These are phyloP conservation scores for Desoria tigrina DNA, from an alignment of 2,888 invertebrate genomes.

Conservation along the genomic window DNA sequence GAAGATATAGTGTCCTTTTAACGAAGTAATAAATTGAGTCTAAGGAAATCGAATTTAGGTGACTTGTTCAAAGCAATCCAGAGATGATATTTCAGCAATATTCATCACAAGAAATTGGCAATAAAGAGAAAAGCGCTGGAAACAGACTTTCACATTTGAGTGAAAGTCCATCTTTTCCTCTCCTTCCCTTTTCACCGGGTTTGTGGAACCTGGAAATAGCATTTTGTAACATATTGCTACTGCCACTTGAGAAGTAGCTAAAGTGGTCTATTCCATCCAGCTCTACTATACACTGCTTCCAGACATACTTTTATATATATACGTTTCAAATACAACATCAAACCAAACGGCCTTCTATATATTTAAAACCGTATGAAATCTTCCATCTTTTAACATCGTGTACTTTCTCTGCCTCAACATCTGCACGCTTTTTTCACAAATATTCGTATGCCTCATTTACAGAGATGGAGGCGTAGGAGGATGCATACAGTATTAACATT, in stretches of 20 bases:
- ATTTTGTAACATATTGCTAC: conserved; percentile 7
- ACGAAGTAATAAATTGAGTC: conserved; percentile 24
- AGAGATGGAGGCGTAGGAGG: no score
- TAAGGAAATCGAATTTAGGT: conserved; percentile 17
- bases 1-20: background rate
- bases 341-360: no score
- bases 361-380: no score
- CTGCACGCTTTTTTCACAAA: background rate
- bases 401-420: background rate
- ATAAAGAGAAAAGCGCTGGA: conserved; percentile 17
- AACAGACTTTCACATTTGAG: conserved; percentile 12
- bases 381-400: no score
- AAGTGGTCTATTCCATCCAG: background rate
- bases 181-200: background rate
- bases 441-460: background rate
- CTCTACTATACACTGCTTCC: no score
- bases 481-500: no score
- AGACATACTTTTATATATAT: no score
- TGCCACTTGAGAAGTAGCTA: conserved; percentile 7
- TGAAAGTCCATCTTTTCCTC: conserved; percentile 13
- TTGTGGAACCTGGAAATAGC: background rate
- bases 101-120: conserved; percentile 17
- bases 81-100: conserved; percentile 21
- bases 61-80: conserved; percentile 12
- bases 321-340: no score